Percentiles rank a stretch among this genome's conserved stretches.
phyloP scores from a whole-genome alignment of 2,113 vertebrate genomes.

The Etheostoma cragini region DNA sequence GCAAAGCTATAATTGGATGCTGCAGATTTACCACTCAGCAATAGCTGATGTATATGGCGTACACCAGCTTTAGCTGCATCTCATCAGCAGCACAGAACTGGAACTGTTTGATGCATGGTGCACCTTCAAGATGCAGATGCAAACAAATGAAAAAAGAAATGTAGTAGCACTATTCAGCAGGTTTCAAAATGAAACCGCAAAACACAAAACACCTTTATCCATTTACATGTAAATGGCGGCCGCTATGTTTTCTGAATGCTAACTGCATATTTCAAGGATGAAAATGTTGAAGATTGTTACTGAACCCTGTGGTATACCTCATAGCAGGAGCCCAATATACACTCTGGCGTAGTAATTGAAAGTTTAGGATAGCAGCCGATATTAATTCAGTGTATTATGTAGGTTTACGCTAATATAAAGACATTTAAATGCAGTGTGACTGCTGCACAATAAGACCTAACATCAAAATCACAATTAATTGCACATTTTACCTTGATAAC shows the following conservation, averaged over 20 bases:
- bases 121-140: slow-evolving; percentile 9
- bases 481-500: too few relatives aligned
- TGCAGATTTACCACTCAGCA: slow-evolving; percentile 30
- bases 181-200: slow-evolving; percentile 41
- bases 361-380: not conserved
- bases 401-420: not conserved
- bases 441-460: too few relatives aligned
- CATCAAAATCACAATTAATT: too few relatives aligned
- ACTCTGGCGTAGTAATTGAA: not conserved
- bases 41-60: slow-evolving; percentile 1
- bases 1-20: slow-evolving; percentile 39
- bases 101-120: slow-evolving; percentile 24
- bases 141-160: slow-evolving; percentile 20
- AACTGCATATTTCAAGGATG: not conserved
- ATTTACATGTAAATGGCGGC: slow-evolving; percentile 36
- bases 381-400: not conserved
- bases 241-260: slow-evolving; percentile 3
- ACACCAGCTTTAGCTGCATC: slow-evolving; percentile 25
- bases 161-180: not conserved
- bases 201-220: slow-evolving; percentile 24
- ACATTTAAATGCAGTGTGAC: not conserved
- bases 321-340: not conserved
- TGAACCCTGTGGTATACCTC: not conserved
- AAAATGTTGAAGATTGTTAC: not conserved
- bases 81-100: slow-evolving; percentile 24